Evolutionary conservation across 2,113 vertebrate species (phyloP), one percentile per base, ranked within the genome.

Genomic region (Pangasianodon hypophthalmus): DNA sequence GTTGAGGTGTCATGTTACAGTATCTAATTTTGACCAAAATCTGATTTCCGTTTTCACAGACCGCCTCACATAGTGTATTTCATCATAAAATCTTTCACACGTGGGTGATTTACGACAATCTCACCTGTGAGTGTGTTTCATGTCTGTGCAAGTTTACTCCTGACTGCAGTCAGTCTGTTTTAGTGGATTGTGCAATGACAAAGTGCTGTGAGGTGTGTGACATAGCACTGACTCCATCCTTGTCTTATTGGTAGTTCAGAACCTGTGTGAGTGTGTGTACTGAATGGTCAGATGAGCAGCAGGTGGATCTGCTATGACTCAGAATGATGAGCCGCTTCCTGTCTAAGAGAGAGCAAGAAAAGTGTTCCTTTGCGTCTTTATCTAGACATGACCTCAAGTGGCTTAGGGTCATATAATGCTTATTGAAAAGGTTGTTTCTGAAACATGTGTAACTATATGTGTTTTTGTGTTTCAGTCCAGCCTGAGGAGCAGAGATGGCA

Each of bases 401-500:
- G 9, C 7, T 75, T 26, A 3, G 16, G 50, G 6, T 32, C 29
- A 37, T 21, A 71, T 7, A 52, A 46, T 44, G 11, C 9, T 11
- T 16, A 16, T 71, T 16, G 16, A 37, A 4, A 46, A 46, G 8
- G 0, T 19, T 29, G 1, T 80, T 80, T 50, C 26, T 29, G 11
- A 80, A 80, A 11, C 7, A 1, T 79, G 75, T 13, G 1, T 50
- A 29, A 50, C 21, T 86, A 10, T 5, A 11, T 71, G 41, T 1
- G 41, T 77, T 14, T 48, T 32, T 85, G 60, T 18, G 8, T 89
- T 75, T 85, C 46, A 44, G 83, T 62, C 11, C 37, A 84, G 81
- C 26, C 29, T 77, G 14, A 81, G 83, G 84, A 88, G 21, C 52
- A 82, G 87, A 92, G 83, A 99, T 99, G 98, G 97, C 97, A 90